phyloP scores from a whole-genome alignment of 2,888 invertebrate species.

The Drosophila lacicola region DNA sequence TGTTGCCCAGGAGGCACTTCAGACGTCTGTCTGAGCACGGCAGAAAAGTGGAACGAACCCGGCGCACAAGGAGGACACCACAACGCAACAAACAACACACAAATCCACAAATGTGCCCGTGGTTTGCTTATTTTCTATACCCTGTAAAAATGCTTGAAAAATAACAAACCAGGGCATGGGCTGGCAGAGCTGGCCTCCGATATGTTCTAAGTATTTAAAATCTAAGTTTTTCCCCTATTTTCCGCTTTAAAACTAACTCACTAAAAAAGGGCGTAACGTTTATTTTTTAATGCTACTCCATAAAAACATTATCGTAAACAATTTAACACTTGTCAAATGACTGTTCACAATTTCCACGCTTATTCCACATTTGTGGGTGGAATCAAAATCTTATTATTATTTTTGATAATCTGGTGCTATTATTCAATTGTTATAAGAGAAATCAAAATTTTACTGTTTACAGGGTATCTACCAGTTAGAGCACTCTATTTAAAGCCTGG shows the following conservation, averaged over 20 bases:
- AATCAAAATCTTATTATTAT: background rate
- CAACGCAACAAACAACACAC: constrained; percentile 14
- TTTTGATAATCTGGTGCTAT: too few species aligned
- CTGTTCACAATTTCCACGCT: background rate
- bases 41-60: constrained; percentile 66
- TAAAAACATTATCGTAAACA: background rate
- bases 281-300: too few species aligned
- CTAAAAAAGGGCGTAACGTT: too few species aligned
- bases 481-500: background rate
- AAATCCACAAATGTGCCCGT: constrained; percentile 43
- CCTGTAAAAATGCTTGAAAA: constrained; percentile 1
- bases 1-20: constrained; percentile 49
- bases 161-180: background rate
- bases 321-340: background rate
- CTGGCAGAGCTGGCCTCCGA: too few species aligned
- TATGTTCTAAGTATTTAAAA: too few species aligned
- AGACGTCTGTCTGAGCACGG: constrained; percentile 41
- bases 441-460: background rate
- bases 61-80: constrained; percentile 34
- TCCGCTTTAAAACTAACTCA: background rate
- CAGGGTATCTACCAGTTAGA: constrained; percentile 11
- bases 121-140: constrained; percentile 28
- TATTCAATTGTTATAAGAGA: too few species aligned
- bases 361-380: background rate
- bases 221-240: too few species aligned